Evolutionary conservation across 64 coral and sea anemone species (phyloP).

Genomic region (Dendrophyllia cribrosa): DNA sequence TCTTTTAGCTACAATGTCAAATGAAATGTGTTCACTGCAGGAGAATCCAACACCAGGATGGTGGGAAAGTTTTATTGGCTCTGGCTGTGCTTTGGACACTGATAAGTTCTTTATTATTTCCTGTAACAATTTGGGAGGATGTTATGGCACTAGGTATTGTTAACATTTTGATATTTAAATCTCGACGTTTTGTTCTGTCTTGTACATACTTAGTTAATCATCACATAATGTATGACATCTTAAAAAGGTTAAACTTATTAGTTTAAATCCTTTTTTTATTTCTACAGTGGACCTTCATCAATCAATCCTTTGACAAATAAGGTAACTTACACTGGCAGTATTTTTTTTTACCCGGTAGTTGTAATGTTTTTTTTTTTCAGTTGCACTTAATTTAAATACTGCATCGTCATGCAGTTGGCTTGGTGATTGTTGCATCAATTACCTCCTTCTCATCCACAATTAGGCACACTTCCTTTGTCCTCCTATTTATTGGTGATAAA

Average conservation of each 20-base stretch:
- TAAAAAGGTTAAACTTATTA: not conserved
- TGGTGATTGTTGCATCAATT: too few species aligned
- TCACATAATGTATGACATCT: not conserved
- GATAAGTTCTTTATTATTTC: constrained; percentile 86
- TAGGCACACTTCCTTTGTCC: too few species aligned
- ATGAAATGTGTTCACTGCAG: not conserved
- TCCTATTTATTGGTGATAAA: too few species aligned
- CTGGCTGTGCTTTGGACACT: constrained; percentile 89
- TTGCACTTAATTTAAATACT: too few species aligned
- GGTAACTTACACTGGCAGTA: constrained; percentile 36
- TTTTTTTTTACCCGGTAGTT: not conserved
- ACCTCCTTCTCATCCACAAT: too few species aligned
- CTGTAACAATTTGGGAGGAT: constrained; percentile 80
- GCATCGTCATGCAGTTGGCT: too few species aligned
- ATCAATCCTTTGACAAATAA: constrained; percentile 80
- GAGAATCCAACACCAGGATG: constrained; percentile 89
- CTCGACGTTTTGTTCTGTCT: not conserved
- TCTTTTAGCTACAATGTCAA: too few species aligned
- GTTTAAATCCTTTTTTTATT: not conserved
- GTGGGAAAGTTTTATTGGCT: constrained; percentile 95
- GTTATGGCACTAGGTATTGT: constrained; percentile 85
- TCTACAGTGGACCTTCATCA: constrained; percentile 85
- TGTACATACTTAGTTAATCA: too few species aligned
- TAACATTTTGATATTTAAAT: not conserved
- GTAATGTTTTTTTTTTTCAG: not conserved